These are phyloP conservation scores for Petrocephalus zakoni DNA, from an alignment of 2,113 vertebrate species.

Conservation along the genomic window DNA sequence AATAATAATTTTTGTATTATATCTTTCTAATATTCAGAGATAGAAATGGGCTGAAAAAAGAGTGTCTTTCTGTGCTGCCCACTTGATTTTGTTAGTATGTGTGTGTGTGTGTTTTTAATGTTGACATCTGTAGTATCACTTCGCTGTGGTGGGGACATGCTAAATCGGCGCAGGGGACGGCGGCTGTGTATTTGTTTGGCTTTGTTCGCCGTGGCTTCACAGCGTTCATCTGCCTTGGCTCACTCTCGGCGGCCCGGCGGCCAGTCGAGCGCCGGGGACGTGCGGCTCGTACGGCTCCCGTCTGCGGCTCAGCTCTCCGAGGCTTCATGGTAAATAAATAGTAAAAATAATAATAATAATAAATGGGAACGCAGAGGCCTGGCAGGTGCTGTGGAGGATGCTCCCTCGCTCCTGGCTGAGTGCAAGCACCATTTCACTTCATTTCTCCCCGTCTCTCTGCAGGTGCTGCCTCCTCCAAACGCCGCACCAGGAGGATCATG, in stretches of 20 bases:
- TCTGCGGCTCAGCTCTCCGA: constrained; percentile 11
- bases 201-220: background rate
- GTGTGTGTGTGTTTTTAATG: background rate
- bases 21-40: background rate
- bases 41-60: background rate
- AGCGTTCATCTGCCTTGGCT: background rate
- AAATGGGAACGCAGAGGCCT: background rate
- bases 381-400: background rate
- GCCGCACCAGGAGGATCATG: background rate
- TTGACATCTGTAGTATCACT: constrained; percentile 1
- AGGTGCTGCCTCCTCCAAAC: background rate
- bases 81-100: background rate
- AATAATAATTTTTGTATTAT: no score
- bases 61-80: background rate
- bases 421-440: constrained; percentile 22
- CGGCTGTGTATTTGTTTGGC: background rate
- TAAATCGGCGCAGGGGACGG: background rate
- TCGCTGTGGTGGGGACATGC: background rate
- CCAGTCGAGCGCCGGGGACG: background rate
- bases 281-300: background rate
- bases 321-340: constrained; percentile 26
- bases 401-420: background rate
- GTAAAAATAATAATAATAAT: background rate
- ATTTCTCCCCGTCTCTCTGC: background rate
- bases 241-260: background rate